Percentiles rank a stretch among this genome's conserved stretches.
Conservation (phyloP, 2,888 invertebrate species). For the Panopea generosa region DNA sequence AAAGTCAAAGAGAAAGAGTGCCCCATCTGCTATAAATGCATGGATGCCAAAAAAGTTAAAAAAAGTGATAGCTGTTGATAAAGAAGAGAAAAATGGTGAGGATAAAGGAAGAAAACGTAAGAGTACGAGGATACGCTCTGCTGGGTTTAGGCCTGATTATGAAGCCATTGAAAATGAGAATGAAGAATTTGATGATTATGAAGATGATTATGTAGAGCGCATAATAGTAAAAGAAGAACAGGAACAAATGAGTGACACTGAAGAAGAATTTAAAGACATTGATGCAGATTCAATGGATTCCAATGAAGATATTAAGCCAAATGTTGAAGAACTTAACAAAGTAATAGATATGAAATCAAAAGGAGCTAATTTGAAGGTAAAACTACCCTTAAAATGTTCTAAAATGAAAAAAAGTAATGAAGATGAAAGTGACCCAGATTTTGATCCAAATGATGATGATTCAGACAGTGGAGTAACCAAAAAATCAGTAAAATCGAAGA, state of each 20-base stretch:
- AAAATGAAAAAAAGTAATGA: not conserved
- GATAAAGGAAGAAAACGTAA: not conserved
- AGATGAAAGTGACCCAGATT: not conserved
- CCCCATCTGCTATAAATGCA: not conserved
- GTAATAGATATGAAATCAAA: too few species aligned
- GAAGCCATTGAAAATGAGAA: conserved; percentile 3
- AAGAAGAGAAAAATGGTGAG: not conserved
- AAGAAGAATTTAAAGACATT: not conserved
- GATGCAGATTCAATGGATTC: not conserved
- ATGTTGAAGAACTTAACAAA: not conserved
- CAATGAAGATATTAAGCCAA: not conserved
- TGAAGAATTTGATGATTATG: not conserved
- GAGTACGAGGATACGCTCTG: conserved; percentile 1
- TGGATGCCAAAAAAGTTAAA: not conserved
- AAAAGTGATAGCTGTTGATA: not conserved
- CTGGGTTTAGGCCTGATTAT: conserved; percentile 1
- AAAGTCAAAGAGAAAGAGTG: too few species aligned
- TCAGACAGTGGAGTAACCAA: not conserved
- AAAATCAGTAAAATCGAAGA: not conserved
- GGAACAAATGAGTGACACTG: not conserved
- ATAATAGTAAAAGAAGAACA: not conserved
- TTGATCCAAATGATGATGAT: not conserved
- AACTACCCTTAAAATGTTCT: not conserved
- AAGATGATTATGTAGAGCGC: not conserved
- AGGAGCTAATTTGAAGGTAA: too few species aligned